A percentile compares a stretch with the other conserved stretches of the same genome.
Evolutionary conservation across 2,797 vertebrate genomes (phyloP).

Genomic region (Phrynocephalus guinanensis): DNA sequence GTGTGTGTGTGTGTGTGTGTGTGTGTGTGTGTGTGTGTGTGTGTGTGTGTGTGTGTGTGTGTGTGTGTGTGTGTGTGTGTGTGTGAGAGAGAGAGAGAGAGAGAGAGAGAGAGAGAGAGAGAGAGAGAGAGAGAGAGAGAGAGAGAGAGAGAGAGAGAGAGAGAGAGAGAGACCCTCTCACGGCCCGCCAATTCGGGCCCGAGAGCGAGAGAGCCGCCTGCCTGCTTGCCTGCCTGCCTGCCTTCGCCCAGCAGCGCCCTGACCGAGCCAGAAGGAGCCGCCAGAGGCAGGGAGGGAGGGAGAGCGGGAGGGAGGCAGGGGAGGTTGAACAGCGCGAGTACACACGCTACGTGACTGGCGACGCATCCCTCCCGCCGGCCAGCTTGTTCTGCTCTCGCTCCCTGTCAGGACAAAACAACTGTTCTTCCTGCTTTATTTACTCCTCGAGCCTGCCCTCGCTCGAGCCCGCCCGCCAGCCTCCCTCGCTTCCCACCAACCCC

Average conservation of each 20-base stretch:
- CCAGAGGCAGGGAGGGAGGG: background rate
- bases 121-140: too few species aligned
- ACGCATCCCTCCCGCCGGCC: conserved; percentile 51
- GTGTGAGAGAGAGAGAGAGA: too few species aligned
- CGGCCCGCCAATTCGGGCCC: background rate
- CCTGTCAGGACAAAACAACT: conserved; percentile 42
- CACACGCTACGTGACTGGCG: conserved; percentile 52
- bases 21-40: too few species aligned
- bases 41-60: too few species aligned
- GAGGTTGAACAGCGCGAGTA: conserved; percentile 34
- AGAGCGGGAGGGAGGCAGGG: background rate
- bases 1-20: too few species aligned
- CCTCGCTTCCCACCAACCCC: conserved; percentile 37
- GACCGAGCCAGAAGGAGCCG: conserved; percentile 20
- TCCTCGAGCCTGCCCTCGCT: conserved; percentile 12
- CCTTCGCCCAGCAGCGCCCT: conserved; percentile 3
- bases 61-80: too few species aligned
- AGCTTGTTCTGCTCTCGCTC: conserved; percentile 47
- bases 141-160: too few species aligned
- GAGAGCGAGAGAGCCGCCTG: background rate
- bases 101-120: too few species aligned
- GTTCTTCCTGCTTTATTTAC: conserved; percentile 14
- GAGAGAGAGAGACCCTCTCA: background rate
- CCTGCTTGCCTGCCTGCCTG: background rate
- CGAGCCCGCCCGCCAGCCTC: conserved; percentile 28